Evolutionary conservation across 2,113 vertebrate genomes (phyloP), one percentile per base, ranked within the genome.

Genomic region (Psilopsiagon aymara): DNA sequence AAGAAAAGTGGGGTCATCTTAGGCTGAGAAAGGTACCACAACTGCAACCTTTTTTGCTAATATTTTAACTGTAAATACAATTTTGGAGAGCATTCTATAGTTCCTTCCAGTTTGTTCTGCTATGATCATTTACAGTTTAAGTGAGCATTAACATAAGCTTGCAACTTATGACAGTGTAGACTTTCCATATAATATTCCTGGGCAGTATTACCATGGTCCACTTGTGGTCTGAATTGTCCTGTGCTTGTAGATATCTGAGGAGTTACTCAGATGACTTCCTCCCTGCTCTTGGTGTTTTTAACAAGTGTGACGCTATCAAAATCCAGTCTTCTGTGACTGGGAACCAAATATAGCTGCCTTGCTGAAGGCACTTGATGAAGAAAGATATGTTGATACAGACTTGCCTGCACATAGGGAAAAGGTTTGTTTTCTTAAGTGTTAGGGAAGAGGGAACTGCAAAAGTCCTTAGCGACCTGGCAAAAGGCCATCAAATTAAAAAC

Each of bases 1-100:
- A 99, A 98, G 98, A 99, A 82, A 99, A 98, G 15, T 99, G 99
- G 99, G 99, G 99, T 68, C 99, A 99, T 94, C 98, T 99, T 94
- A 98, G 98, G 87, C 98, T 99, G 75, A 98, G 99, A 94, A 99
- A 99, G 99, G 99, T 99, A 97, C 8, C 69, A n/a, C 70, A 88
- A 84, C 69, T 96, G 51, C 76, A 69, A 69, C 2, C 7, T 13
- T 73, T 90, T 82, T 63, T 81, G 16, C 52, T 88, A 39, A 70
- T n/a, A 53, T 47, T 92, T 68, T 41, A 63, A 85, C 18, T 78
- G 2, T 55, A 68, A 68, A 39, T 31, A 64, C 8, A 44, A 9
- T 49, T 87, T 87, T 87, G 23, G n/a, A 33, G 62, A 76, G 14
- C 13, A 4, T 74, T 71, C 70, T 89, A 39, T 31, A 37, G 21